These are phyloP conservation scores for Gymnothorax javanicus DNA, from an alignment of 2,797 vertebrate genomes.

Conservation along the genomic window DNA sequence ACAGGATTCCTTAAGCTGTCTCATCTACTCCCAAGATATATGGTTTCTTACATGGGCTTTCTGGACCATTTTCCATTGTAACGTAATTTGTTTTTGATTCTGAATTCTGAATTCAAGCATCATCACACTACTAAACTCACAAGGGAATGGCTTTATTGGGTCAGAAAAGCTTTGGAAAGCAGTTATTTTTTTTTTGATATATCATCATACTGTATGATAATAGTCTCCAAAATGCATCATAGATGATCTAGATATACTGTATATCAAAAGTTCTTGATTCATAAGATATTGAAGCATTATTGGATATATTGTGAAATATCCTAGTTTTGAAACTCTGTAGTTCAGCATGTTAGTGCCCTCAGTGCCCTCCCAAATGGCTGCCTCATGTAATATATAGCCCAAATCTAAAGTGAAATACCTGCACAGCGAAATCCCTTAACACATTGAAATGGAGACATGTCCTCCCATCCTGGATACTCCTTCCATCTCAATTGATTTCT, in stretches of 20 bases:
- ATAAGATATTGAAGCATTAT: background rate
- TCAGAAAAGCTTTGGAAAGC: background rate
- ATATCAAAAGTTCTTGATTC: background rate
- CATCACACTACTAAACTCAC: background rate
- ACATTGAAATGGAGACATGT: constrained; percentile 6
- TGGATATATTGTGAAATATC: background rate
- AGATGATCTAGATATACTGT: background rate
- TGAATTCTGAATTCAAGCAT: background rate
- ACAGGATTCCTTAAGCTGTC: background rate
- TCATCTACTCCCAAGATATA: background rate
- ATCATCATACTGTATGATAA: background rate
- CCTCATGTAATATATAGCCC: constrained; percentile 11
- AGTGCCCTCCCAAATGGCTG: background rate
- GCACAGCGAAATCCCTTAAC: background rate
- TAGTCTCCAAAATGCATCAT: background rate
- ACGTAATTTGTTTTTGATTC: background rate
- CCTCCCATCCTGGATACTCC: background rate
- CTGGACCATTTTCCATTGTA: background rate
- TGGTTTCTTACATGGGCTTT: background rate
- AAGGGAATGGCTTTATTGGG: background rate
- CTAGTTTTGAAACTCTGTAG: background rate
- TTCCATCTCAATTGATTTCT: background rate
- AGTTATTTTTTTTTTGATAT: background rate
- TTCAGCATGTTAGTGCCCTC: background rate
- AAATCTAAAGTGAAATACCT: constrained; percentile 9